Evolutionary conservation across 2,113 vertebrate species (phyloP).

Genomic region (Gopherus evgoodei): DNA sequence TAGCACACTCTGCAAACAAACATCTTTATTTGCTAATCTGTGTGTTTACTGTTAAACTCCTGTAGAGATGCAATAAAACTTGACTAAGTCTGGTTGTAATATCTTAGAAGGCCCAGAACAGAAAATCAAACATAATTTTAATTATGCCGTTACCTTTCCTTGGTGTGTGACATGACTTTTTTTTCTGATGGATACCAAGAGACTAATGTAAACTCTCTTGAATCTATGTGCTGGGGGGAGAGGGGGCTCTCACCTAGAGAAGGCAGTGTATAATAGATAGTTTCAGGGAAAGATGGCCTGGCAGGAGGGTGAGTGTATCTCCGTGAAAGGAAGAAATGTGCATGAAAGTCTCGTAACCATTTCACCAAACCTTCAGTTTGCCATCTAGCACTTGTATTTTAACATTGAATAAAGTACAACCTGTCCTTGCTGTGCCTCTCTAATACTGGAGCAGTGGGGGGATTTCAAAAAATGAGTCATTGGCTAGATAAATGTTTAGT

Average conservation of each 20-base stretch:
- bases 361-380: slow-evolving; percentile 9
- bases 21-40: slow-evolving; percentile 13
- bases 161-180: neutral
- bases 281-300: neutral
- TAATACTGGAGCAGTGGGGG: neutral
- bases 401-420: neutral
- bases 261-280: neutral
- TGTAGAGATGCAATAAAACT: slow-evolving; percentile 30
- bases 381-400: neutral
- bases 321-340: neutral
- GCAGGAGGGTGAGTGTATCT: neutral
- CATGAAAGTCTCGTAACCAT: neutral
- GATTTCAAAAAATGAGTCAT: slow-evolving; percentile 13
- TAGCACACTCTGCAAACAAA: neutral
- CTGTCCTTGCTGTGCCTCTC: neutral
- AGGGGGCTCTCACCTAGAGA: neutral
- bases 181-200: neutral
- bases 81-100: neutral
- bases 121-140: neutral
- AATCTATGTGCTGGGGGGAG: fast-evolving
- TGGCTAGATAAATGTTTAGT: slow-evolving; percentile 27
- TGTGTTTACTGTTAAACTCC: slow-evolving; percentile 38
- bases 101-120: neutral
- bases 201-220: neutral
- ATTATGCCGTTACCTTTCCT: neutral